Evolutionary conservation across 2,113 vertebrate genomes (phyloP).

Genomic region (Phoxinus phoxinus): DNA sequence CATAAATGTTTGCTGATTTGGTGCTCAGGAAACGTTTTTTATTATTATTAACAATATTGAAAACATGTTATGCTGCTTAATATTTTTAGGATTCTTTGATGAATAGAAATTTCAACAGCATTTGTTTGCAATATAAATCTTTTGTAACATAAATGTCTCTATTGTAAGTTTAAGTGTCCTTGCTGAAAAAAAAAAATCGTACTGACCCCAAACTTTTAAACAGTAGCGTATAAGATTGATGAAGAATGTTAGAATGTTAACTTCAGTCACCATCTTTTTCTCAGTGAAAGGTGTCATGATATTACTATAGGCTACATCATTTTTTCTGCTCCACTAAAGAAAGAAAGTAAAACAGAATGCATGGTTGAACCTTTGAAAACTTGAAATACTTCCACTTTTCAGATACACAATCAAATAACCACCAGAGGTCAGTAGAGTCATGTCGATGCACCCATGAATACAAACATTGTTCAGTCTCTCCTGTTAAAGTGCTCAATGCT

Average conservation of each 20-base stretch:
- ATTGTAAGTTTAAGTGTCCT: neutral
- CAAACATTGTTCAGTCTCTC: neutral
- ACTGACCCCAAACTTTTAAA: too few relatives aligned
- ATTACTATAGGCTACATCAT: neutral
- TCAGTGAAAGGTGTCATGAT: neutral
- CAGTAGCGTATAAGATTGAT: too few relatives aligned
- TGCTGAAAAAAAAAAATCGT: neutral
- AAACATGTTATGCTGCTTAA: too few relatives aligned
- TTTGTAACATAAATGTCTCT: neutral
- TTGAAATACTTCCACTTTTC: neutral
- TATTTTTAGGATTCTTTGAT: neutral
- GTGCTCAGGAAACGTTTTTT: too few relatives aligned
- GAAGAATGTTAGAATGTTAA: neutral
- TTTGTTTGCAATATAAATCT: neutral
- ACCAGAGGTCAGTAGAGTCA: constrained; percentile 43
- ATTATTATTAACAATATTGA: too few relatives aligned
- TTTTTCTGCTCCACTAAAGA: neutral
- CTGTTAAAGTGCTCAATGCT: neutral
- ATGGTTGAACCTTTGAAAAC: neutral
- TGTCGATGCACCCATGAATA: too few relatives aligned
- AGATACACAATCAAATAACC: neutral
- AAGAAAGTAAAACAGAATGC: neutral
- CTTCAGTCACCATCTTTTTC: neutral
- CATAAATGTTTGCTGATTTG: too few relatives aligned
- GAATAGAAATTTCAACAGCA: neutral